Base-by-base conservation (phyloP, 1,140 invertebrate genomes). In the Apis dorsata region DNA sequence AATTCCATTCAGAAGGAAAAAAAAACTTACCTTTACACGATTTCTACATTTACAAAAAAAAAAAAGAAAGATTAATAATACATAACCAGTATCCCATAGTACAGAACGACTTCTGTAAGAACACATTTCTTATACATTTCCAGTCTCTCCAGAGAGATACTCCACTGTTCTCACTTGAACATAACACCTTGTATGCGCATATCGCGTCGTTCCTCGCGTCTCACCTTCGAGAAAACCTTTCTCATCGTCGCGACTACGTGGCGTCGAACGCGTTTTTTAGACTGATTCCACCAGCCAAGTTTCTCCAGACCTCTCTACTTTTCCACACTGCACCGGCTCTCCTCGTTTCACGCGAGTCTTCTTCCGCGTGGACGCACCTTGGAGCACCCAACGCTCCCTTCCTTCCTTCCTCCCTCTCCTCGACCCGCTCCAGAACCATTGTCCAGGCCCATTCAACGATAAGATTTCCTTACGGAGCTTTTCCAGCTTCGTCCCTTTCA, bases 241-340 rank as follows among this genome's bases (percentile, higher is more conserved):
- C 53, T 65, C 70, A 10, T 60, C n/a, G 66, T 79, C 81, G 81
- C 81, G 81, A 83, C 81, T 79, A 79, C 65, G 55, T 53, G 80
- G 81, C 81, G 81, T 71, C 81, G 60, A 71, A 49, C 59, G 51
- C 75, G 68, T 63, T 79, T 79, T 83, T 71, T 71, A 55, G 66
- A 49, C 10, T 60, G 60, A 74, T 66, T 53, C 71, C 21, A 9
- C 49, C 49, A 57, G n/a, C 9, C 19, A 11, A 34, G 19, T 68
- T 55, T 19, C 10, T 53, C 34, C 2, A 34, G 5, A 10, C 15
- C 8, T 72, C 21, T 51, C 19, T 13, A 7, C 69, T 1, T 11
- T 44, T 51, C 19, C 4, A 24, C n/a, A 51, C 57, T n/a, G 5
- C 4, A 8, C 1, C n/a, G 0, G 53, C 12, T 17, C n/a, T 53